These are phyloP conservation scores for Sussaba pulchella DNA, from an alignment of 2,888 invertebrate genomes.

Conservation along the genomic window DNA sequence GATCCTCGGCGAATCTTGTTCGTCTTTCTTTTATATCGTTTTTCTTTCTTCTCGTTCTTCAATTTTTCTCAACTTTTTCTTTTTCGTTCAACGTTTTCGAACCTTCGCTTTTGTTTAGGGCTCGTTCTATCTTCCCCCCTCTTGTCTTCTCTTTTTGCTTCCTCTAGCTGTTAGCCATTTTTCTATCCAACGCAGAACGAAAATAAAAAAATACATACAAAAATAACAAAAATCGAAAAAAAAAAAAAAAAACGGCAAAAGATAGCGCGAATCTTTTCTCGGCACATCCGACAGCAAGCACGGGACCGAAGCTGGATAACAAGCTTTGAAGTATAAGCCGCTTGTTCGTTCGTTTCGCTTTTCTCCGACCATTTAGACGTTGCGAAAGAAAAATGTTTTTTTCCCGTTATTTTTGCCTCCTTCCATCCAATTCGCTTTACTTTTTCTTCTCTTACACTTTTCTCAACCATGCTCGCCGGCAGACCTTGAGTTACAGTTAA, in stretches of 20 bases:
- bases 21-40: conserved; percentile 13
- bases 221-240: conserved; percentile 36
- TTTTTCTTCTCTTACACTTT: conserved; percentile 21
- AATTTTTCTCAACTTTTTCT: conserved; percentile 24
- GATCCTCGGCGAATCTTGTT: conserved; percentile 18
- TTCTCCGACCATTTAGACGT: conserved; percentile 76
- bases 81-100: neutral
- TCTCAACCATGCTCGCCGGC: conserved; percentile 28
- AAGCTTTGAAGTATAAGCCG: conserved; percentile 81
- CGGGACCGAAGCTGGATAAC: conserved; percentile 77
- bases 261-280: conserved; percentile 56
- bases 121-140: conserved; percentile 39
- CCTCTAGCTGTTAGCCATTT: conserved; percentile 40
- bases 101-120: conserved; percentile 49
- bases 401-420: conserved; percentile 72
- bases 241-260: conserved; percentile 65
- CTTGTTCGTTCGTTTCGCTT: conserved; percentile 44
- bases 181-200: conserved; percentile 41
- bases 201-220: conserved; percentile 9
- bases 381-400: conserved; percentile 81
- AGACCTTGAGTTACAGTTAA: conserved; percentile 76
- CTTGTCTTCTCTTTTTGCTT: conserved; percentile 13
- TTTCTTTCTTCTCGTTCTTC: conserved; percentile 33
- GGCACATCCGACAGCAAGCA: conserved; percentile 60
- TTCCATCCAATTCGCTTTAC: conserved; percentile 17